phyloP scores from a whole-genome alignment of 2,797 vertebrate genomes.

The Acestrorhynchus altus region DNA sequence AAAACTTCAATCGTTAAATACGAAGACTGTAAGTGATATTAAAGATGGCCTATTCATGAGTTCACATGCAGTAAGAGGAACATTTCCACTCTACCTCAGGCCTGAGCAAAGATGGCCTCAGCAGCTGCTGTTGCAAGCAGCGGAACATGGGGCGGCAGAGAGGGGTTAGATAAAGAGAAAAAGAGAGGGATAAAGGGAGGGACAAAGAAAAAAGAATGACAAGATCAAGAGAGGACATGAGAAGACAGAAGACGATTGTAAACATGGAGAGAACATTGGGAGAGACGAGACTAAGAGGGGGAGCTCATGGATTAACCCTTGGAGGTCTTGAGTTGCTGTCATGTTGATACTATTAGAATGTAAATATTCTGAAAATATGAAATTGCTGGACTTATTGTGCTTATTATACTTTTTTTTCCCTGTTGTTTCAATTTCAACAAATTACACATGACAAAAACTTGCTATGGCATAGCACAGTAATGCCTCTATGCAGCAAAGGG shows the following conservation, averaged over 20 bases:
- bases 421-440: no score
- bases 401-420: no score
- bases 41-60: not conserved
- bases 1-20: no score
- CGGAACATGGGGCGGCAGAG: constrained; percentile 14
- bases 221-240: constrained; percentile 40
- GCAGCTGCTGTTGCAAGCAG: constrained; percentile 91
- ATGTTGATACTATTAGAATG: not conserved
- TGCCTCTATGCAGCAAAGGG: no score
- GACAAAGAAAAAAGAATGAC: constrained; percentile 36
- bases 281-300: constrained; percentile 32
- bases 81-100: constrained; percentile 86
- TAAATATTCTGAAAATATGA: no score
- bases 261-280: not conserved
- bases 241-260: not conserved
- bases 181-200: constrained; percentile 18
- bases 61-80: constrained; percentile 30
- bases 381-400: no score
- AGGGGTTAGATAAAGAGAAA: constrained; percentile 40
- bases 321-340: not conserved
- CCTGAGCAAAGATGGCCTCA: constrained; percentile 97
- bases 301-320: constrained; percentile 2
- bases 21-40: no score
- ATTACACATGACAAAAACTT: no score
- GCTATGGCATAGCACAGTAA: no score